Base-by-base conservation (phyloP, 2,888 invertebrate genomes). In the Peribatodes rhomboidaria region DNA sequence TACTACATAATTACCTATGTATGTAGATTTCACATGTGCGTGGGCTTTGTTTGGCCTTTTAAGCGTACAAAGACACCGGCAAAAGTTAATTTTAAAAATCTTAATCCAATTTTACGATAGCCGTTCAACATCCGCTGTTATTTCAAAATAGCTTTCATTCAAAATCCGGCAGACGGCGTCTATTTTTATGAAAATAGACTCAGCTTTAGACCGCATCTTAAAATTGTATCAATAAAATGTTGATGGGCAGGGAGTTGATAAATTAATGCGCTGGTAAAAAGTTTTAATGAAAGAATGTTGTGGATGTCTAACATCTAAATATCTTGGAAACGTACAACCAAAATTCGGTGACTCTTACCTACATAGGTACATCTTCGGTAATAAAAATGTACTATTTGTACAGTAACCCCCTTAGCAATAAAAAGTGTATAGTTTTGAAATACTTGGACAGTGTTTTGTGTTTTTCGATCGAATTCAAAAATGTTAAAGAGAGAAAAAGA, bases 231-330 rank as follows among this genome's bases (percentile, higher is more conserved):
- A 69, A 80, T 82, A 83, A 83, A 82, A 82, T 50, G 49, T 79
- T 81, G 77, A 84, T 74, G 80, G 41, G 70, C 74, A 78, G 78
- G 70, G 67, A 77, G 79, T 80, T 79, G 83, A 77, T 80, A 72
- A 70, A 77, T 81, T 81, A 75, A 82, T 77, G 76, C 44, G 59
- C 58, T 27, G 57, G 57, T 68, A 35, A 65, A 62, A 53, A 61
- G 27, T 27, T 27, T 41, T 6, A 16, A n/a, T 16, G 60, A 41
- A 42, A 59, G 61, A 58, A 42, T 62, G 41, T 14, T 37, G 39
- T 67, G 66, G 71, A 69, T 18, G 1, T 7, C 14, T n/a, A 16
- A 35, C 31, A 2, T 27, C 6, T 27, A 4, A 4, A 27, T 2
- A 27, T 4, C 27, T 27, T 4, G 27, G 27, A 27, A 6, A 27